A percentile compares a stretch with the other conserved stretches of the same genome.
Evolutionary conservation across 2,888 invertebrate species (phyloP).

Genomic region (Pseudolycoriella hygida): DNA sequence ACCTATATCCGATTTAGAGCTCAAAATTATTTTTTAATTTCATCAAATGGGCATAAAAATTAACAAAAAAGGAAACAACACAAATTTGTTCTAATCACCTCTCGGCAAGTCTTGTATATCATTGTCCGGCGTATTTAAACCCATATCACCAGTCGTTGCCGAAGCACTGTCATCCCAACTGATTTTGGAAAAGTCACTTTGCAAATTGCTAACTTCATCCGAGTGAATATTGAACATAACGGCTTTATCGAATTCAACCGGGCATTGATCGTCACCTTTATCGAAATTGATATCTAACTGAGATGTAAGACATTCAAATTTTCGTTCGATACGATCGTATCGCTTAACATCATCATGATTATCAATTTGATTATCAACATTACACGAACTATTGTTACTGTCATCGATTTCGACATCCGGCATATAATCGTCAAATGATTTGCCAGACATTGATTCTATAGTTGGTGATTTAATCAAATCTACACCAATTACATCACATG

Average conservation of each 20-base stretch:
- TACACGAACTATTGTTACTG: slow-evolving; percentile 6
- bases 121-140: slow-evolving; percentile 26
- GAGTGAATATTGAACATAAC: slow-evolving; percentile 16
- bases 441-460: slow-evolving; percentile 28
- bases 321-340: slow-evolving; percentile 21
- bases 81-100: slow-evolving; percentile 3
- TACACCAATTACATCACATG: slow-evolving; percentile 25
- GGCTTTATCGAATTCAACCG: slow-evolving; percentile 20
- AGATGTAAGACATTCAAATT: slow-evolving; percentile 24
- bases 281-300: slow-evolving; percentile 19
- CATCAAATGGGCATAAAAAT: background rate
- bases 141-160: slow-evolving; percentile 23
- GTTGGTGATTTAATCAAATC: slow-evolving; percentile 28
- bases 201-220: slow-evolving; percentile 26
- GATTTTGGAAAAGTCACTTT: slow-evolving; percentile 28
- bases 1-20: background rate
- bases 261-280: slow-evolving; percentile 18
- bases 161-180: slow-evolving; percentile 30
- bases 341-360: background rate
- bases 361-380: slow-evolving; percentile 3
- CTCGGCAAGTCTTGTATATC: slow-evolving; percentile 24
- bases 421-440: slow-evolving; percentile 28
- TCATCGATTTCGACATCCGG: slow-evolving; percentile 16
- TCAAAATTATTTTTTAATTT: background rate
- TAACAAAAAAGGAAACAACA: background rate